Evolutionary conservation across 1,140 invertebrate genomes (phyloP), one percentile per base, ranked within the genome.

Genomic region (Listronotus bonariensis): DNA sequence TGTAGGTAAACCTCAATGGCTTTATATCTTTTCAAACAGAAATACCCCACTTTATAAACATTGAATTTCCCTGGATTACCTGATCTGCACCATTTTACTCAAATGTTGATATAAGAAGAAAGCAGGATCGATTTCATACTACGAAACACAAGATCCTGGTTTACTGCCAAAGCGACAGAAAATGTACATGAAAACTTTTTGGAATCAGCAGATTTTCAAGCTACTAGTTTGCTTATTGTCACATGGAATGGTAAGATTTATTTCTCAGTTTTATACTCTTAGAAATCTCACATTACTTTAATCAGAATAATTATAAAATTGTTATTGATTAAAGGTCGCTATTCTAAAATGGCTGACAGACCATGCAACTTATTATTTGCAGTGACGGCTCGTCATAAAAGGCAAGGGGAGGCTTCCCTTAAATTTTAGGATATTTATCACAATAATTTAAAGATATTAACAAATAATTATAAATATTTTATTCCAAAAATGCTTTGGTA

Each of bases 1-100:
- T 83, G 12, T 81, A 97, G 95, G 87, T 97, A 49, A 97, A 96
- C 78, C 89, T 87, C 74, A 96, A 95, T 82, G 95, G 95, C 31
- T 82, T 96, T 11, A 72, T 97, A n/a, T 94, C 95, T 3, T 96
- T 98, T 75, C 82, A 90, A 68, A 89, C 90, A 10, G 89, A 95
- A 48, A 89, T 96, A 59, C 87, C 92, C 14, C 84, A 84, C 45
- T 96, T 93, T 75, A 85, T 93, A 68, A 95, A 95, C 75, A 86
- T 91, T 11, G 89, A 93, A 72, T 95, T 97, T 78, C 95, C 5
- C 79, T 96, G 62, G 92, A 93, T 61, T 93, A 94, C 78, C 91
- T 94, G 0, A 85, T 92, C 0, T 66, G 92, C 95, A 0, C 91
- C 92, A 0, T 90, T 97, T 62, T 96, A 97, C 73, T 87, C 92